Evolutionary conservation across 2,888 invertebrate genomes (phyloP).

Genomic region (Caenorhabditis sp.): DNA sequence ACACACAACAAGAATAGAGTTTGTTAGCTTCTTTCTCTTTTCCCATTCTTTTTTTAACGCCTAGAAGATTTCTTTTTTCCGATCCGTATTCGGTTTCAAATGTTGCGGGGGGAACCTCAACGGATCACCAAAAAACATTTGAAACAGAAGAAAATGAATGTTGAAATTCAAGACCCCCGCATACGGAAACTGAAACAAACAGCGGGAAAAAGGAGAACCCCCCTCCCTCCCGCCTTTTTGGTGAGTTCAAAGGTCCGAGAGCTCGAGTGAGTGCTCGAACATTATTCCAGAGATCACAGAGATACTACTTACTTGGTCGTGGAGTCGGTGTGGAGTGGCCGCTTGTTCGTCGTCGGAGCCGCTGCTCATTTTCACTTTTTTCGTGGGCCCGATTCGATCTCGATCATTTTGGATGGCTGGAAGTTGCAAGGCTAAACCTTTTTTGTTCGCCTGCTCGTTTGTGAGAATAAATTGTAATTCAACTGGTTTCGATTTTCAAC

Average conservation of each 20-base stretch:
- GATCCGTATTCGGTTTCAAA: constrained; percentile 32
- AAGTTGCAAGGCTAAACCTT: constrained; percentile 58
- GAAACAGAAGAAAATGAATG: constrained; percentile 39
- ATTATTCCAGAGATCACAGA: constrained; percentile 31
- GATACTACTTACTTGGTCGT: constrained; percentile 67
- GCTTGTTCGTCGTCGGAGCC: constrained; percentile 70
- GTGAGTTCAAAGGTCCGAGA: too few relatives aligned
- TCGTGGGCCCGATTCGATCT: constrained; percentile 78
- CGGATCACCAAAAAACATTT: constrained; percentile 42
- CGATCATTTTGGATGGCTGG: constrained; percentile 79
- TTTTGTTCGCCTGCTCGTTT: too few relatives aligned
- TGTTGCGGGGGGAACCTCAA: neutral
- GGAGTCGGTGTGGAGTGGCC: constrained; percentile 62
- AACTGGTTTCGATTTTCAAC: too few relatives aligned
- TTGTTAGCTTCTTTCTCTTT: constrained; percentile 8
- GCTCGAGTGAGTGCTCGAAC: neutral
- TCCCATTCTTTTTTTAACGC: constrained; percentile 2
- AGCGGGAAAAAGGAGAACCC: neutral
- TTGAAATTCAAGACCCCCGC: constrained; percentile 35
- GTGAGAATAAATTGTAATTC: constrained; percentile 4
- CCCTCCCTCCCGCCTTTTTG: too few relatives aligned
- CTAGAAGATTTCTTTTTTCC: constrained; percentile 1
- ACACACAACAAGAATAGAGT: too few relatives aligned
- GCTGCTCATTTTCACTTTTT: constrained; percentile 71
- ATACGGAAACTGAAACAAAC: neutral